A percentile compares a stretch with the other conserved stretches of the same genome.
These are phyloP conservation scores for Campylorhamphus procurvoides DNA, from an alignment of 2,113 vertebrate genomes.

Conservation along the genomic window DNA sequence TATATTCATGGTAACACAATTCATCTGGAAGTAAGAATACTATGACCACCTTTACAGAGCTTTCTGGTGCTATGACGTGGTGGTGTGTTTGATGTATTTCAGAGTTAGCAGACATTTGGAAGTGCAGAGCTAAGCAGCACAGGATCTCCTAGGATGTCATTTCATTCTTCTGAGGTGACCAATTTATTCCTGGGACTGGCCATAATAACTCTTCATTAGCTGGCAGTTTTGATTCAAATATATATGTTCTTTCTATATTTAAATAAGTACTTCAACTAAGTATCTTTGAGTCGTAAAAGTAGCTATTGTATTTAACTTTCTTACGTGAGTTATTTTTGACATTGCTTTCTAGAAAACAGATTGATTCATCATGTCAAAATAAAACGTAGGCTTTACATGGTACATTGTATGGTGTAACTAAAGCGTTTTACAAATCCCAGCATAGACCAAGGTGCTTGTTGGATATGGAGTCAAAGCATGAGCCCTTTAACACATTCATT, in stretches of 20 bases:
- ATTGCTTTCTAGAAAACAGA: neutral
- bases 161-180: neutral
- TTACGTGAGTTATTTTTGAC: constrained; percentile 4
- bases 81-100: neutral
- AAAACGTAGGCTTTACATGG: neutral
- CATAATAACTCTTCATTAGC: neutral
- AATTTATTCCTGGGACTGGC: neutral
- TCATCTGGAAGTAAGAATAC: neutral
- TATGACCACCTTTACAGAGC: neutral
- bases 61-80: neutral
- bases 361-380: neutral
- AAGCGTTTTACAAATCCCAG: neutral
- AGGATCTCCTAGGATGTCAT: neutral
- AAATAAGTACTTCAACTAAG: neutral
- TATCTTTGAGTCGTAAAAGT: neutral
- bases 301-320: neutral
- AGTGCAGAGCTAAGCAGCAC: neutral
- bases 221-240: neutral
- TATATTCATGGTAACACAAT: neutral
- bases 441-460: neutral
- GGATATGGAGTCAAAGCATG: neutral
- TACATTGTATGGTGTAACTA: neutral
- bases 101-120: neutral
- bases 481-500: neutral
- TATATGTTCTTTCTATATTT: neutral